Conservation (phyloP, 2,888 invertebrate genomes). For the Lathronympha strigana region DNA sequence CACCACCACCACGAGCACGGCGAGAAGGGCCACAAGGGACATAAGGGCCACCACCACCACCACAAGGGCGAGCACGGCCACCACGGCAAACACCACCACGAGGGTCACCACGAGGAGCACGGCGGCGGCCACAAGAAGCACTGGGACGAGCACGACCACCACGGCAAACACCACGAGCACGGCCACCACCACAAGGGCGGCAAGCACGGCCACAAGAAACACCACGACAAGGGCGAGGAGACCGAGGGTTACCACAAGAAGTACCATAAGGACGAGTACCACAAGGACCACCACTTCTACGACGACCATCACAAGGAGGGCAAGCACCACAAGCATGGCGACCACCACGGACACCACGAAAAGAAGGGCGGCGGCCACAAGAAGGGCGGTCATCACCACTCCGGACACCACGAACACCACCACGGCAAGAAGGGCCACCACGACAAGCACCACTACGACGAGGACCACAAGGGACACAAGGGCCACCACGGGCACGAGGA, state of each 20-base stretch:
- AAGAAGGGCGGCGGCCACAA: slow-evolving; percentile 91
- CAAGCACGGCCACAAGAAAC: slow-evolving; percentile 91
- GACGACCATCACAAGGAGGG: slow-evolving; percentile 94
- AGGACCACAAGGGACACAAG: slow-evolving; percentile 92
- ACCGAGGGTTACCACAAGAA: slow-evolving; percentile 93
- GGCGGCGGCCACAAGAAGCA: slow-evolving; percentile 92
- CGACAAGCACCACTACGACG: slow-evolving; percentile 92
- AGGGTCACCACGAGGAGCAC: slow-evolving; percentile 89
- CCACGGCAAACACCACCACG: slow-evolving; percentile 90
- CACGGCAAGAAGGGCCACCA: slow-evolving; percentile 92
- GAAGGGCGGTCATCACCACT: slow-evolving; percentile 91
- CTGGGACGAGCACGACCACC: slow-evolving; percentile 89
- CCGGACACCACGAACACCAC: slow-evolving; percentile 90
- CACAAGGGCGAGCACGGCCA: slow-evolving; percentile 91
- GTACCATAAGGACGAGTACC: slow-evolving; percentile 93
- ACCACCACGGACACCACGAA: slow-evolving; percentile 90
- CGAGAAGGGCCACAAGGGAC: slow-evolving; percentile 91
- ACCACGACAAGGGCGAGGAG: slow-evolving; percentile 93
- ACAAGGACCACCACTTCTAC: slow-evolving; percentile 95
- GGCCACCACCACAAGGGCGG: slow-evolving; percentile 91
- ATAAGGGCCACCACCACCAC: slow-evolving; percentile 90
- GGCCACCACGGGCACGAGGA: slow-evolving; percentile 91
- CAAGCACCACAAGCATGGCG: slow-evolving; percentile 91
- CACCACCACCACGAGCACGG: slow-evolving; percentile 89
- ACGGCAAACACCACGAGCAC: slow-evolving; percentile 90